Conservation (phyloP, 2,113 vertebrate species). For the Actenoides hombroni region DNA sequence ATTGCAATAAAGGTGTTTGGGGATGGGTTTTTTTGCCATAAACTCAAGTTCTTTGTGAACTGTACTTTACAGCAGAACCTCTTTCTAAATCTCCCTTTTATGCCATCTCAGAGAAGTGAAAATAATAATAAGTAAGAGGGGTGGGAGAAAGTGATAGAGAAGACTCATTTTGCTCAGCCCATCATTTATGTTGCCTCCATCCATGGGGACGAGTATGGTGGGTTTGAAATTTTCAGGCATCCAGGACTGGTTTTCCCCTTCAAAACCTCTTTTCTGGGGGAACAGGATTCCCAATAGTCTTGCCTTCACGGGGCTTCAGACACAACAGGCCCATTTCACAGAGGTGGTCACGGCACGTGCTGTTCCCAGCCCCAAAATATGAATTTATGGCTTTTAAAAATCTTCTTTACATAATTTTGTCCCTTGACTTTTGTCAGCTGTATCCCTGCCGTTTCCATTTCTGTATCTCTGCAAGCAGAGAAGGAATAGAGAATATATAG, state of each 20-base stretch:
- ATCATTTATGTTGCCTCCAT: background rate
- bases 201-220: background rate
- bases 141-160: background rate
- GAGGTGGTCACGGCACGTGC: background rate
- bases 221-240: background rate
- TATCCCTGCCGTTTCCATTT: background rate
- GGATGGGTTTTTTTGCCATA: background rate
- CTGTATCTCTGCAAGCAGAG: background rate
- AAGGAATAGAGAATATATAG: background rate
- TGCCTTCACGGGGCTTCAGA: background rate
- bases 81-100: background rate
- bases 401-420: background rate
- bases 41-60: background rate
- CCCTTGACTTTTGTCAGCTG: background rate
- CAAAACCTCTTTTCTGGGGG: background rate
- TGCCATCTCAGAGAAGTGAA: background rate
- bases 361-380: background rate
- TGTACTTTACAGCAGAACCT: background rate
- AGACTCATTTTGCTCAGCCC: background rate
- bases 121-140: background rate
- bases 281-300: background rate
- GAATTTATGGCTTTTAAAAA: background rate
- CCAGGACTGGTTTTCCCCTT: background rate
- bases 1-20: accelerated
- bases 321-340: background rate